phyloP scores from a whole-genome alignment of 2,888 invertebrate species.

The Idaea biselata region DNA sequence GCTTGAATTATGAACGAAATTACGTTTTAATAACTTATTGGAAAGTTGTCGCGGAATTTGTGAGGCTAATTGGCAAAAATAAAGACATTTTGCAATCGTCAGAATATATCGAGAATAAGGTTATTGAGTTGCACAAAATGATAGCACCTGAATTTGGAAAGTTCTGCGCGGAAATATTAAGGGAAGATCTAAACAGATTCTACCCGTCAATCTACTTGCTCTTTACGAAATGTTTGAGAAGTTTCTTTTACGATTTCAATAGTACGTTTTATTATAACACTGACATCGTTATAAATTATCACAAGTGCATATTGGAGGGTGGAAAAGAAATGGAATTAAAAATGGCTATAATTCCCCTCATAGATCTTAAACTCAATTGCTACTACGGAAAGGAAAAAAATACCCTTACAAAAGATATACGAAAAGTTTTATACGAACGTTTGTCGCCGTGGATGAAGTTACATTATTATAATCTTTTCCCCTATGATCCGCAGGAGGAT shows the following conservation, averaged over 20 bases:
- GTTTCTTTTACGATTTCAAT: conserved; percentile 11
- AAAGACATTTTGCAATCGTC: conserved; percentile 16
- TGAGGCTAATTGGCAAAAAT: conserved; percentile 29
- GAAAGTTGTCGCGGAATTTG: conserved; percentile 34
- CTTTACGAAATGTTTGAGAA: conserved; percentile 23
- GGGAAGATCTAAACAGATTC: conserved; percentile 28
- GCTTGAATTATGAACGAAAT: conserved; percentile 20
- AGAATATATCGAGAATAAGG: conserved; percentile 12
- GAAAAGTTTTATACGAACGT: conserved; percentile 26
- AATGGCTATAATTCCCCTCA: conserved; percentile 4
- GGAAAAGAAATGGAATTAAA: conserved; percentile 20
- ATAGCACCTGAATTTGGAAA: conserved; percentile 28
- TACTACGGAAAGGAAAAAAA: conserved; percentile 10
- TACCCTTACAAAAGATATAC: conserved; percentile 21
- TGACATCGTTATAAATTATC: conserved; percentile 12
- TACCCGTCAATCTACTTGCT: conserved; percentile 25
- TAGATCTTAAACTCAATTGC: neutral
- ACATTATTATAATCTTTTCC: conserved; percentile 28
- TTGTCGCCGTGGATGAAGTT: conserved; percentile 32
- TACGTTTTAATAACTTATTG: conserved; percentile 37
- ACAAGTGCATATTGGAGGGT: conserved; percentile 13
- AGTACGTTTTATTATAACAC: neutral
- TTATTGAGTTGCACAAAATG: conserved; percentile 20
- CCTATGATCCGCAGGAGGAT: neutral
- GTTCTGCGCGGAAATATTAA: conserved; percentile 25